phyloP scores from a whole-genome alignment of 2,888 invertebrate species.

The Papilio protenor region DNA sequence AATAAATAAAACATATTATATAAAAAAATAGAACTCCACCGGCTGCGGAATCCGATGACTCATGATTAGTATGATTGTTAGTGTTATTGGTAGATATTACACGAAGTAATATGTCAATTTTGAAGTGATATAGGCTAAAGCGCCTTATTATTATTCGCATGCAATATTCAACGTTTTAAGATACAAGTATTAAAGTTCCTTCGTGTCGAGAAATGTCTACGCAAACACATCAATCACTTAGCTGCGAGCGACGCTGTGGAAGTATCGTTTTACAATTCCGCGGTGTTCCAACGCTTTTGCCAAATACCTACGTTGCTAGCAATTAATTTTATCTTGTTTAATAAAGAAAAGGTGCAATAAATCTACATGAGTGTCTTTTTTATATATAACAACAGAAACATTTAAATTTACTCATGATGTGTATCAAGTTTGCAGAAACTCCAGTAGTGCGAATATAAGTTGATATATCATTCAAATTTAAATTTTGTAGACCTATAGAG shows the following conservation, averaged over 20 bases:
- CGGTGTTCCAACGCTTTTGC: background rate
- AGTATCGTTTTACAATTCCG: constrained; percentile 22
- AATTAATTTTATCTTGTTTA: background rate
- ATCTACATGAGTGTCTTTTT: background rate
- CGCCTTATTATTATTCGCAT: background rate
- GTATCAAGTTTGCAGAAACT: background rate
- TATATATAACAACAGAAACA: background rate
- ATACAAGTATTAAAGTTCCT: constrained; percentile 3
- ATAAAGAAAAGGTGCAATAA: background rate
- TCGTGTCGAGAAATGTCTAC: constrained; percentile 1
- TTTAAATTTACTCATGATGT: background rate
- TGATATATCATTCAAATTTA: background rate
- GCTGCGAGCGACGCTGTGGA: constrained; percentile 8
- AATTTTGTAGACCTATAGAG: background rate
- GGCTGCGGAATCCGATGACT: too few relatives aligned
- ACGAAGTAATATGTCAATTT: background rate
- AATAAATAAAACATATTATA: too few relatives aligned
- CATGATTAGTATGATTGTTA: background rate
- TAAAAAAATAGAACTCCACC: too few relatives aligned
- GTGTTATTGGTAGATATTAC: background rate
- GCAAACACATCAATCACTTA: constrained; percentile 34
- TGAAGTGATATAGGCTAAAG: background rate
- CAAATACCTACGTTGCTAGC: background rate
- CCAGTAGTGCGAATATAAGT: background rate
- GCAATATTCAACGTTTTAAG: background rate